Evolutionary conservation across 2,113 vertebrate genomes (phyloP), one percentile per base, ranked within the genome.

Genomic region (Condylura cristata): DNA sequence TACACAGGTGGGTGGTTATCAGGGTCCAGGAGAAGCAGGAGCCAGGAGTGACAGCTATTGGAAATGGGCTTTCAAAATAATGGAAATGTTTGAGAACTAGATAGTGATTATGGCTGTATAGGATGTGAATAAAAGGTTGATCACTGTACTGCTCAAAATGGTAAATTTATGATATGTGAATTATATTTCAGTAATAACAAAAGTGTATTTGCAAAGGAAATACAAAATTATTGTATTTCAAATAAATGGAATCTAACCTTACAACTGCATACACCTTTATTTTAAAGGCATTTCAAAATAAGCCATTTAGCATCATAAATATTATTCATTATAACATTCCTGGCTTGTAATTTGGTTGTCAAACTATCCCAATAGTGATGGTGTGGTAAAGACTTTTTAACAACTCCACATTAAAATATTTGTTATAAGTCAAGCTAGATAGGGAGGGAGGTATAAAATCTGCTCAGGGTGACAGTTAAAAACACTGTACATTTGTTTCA

Each of bases 201-300:
- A 34, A 84, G 84, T 61, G 70, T 24, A 70, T 48, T 8, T 76
- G 2, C 24, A 81, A 93, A 82, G 82, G 28, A 94, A 92, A 70
- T 80, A 12, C 6, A 92, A 82, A 79, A n/a, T 46, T 32, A 24
- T 61, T 74, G 53, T 70, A 56, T 75, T 66, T 37, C 34, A 63
- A 93, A 53, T 61, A 46, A 79, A 28, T 39, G 41, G 30, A 92
- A n/a, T 39, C 34, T 80, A 94, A 86, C 76, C 94, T 84, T 72
- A 92, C 83, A 80, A 89, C 2, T 75, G 5, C 4, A 75, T n/a
- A n/a, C 41, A 89, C 12, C 53, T 79, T 94, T 61, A 92, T 53
- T 82, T 89, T 89, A 65, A 86, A 78, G 70, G 37, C 18, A 88
- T 88, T 91, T 51, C 17, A 91, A 37, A 76, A 6, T 2, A 16